phyloP scores from a whole-genome alignment of 2,797 vertebrate species.

The Myotis planiceps region DNA sequence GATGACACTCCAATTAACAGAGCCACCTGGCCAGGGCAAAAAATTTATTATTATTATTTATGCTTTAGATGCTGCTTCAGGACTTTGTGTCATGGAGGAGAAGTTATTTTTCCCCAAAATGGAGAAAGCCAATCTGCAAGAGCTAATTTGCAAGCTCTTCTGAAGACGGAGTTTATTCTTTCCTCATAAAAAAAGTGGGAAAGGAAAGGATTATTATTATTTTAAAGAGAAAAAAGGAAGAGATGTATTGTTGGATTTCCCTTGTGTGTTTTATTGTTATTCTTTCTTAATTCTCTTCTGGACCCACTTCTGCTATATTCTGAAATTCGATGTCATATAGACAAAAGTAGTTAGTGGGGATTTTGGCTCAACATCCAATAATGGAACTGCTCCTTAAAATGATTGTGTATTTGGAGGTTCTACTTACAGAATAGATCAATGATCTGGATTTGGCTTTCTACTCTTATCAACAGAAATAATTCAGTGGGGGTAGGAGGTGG shows the following conservation, averaged over 20 bases:
- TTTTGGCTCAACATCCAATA: not conserved
- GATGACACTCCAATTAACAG: not conserved
- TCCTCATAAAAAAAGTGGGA: not conserved
- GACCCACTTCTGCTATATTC: not conserved
- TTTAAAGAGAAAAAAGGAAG: constrained; percentile 51
- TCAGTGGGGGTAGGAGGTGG: not conserved
- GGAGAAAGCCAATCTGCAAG: not conserved
- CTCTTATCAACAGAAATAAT: not conserved
- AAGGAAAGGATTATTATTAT: not conserved
- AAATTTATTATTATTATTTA: not conserved
- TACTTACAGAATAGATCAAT: not conserved
- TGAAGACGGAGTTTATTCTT: not conserved
- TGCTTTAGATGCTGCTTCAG: not conserved
- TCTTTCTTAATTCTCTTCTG: constrained; percentile 21
- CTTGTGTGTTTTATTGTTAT: not conserved
- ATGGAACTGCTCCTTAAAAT: not conserved
- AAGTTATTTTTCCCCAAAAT: not conserved
- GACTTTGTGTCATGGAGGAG: not conserved
- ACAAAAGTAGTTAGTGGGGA: not conserved
- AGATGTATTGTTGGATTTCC: not conserved
- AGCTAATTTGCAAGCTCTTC: not conserved
- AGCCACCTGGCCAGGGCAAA: not conserved
- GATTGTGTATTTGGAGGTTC: not conserved
- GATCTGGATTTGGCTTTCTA: not conserved
- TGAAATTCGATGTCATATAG: not conserved